A percentile compares a stretch with the other conserved stretches of the same genome.
Conservation (phyloP, 2,113 vertebrate species). For the Cyphomyrus plagiostoma region DNA sequence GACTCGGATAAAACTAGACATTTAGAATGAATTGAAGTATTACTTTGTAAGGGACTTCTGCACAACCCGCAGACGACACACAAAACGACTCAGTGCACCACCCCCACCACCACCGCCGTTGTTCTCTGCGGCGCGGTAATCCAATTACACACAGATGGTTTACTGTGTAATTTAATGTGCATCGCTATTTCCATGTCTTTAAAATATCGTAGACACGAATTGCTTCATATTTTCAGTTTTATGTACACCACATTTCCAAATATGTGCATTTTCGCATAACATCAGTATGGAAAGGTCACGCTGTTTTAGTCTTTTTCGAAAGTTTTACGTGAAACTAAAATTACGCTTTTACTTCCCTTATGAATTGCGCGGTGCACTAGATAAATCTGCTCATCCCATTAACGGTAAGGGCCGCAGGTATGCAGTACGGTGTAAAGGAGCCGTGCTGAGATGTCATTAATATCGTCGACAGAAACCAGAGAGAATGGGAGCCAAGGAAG, state of each 20-base stretch:
- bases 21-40: neutral
- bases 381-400: neutral
- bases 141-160: constrained; percentile 2
- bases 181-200: neutral
- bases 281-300: neutral
- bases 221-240: neutral
- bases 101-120: neutral
- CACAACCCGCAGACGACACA: neutral
- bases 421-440: neutral
- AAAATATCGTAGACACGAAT: neutral
- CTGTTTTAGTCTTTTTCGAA: neutral
- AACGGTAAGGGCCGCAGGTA: neutral
- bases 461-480: neutral
- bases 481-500: neutral
- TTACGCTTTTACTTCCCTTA: neutral
- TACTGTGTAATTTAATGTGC: constrained; percentile 7
- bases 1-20: neutral
- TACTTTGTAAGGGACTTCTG: neutral
- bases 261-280: neutral
- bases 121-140: neutral
- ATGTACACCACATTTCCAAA: neutral
- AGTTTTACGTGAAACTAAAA: neutral
- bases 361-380: neutral
- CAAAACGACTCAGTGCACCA: neutral
- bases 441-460: neutral